Evolutionary conservation across 2,797 vertebrate genomes (phyloP).

Genomic region (Xenentodon cancila): DNA sequence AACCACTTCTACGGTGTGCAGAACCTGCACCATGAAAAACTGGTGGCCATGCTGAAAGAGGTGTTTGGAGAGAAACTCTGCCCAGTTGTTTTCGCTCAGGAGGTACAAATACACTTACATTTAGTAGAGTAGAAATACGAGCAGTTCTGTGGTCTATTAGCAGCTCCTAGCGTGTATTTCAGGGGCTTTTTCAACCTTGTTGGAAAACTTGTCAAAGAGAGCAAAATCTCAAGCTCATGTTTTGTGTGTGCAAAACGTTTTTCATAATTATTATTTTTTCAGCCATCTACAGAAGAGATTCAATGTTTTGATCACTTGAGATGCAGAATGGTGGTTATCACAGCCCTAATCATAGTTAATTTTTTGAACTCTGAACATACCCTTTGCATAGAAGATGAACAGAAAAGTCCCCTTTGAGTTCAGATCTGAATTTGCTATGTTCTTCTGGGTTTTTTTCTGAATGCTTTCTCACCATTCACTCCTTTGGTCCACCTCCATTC

Average conservation of each 20-base stretch:
- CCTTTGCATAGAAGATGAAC: conserved; percentile 10
- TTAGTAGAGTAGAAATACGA: background rate
- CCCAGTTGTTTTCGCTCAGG: conserved; percentile 95
- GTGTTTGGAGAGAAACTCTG: conserved; percentile 95
- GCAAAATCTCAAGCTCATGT: no score
- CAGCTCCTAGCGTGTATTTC: conserved; percentile 6
- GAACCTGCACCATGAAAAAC: conserved; percentile 96
- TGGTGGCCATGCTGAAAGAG: conserved; percentile 95
- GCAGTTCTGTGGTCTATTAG: background rate
- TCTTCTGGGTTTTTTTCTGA: no score
- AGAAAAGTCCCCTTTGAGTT: conserved; percentile 3
- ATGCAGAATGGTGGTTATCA: conserved; percentile 32
- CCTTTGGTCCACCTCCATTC: background rate
- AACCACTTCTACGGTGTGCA: conserved; percentile 99
- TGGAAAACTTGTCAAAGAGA: background rate
- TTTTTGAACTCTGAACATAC: conserved; percentile 1
- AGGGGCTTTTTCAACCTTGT: background rate
- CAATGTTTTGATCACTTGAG: conserved; percentile 44
- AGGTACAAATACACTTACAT: conserved; percentile 68
- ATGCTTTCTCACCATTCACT: background rate
- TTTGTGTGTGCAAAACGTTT: conserved; percentile 12
- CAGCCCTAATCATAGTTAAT: conserved; percentile 15
- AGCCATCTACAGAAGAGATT: conserved; percentile 1
- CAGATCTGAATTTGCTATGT: background rate
- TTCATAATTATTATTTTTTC: conserved; percentile 34